phyloP scores from a whole-genome alignment of 2,797 vertebrate species.

The Xyrichtys novacula region DNA sequence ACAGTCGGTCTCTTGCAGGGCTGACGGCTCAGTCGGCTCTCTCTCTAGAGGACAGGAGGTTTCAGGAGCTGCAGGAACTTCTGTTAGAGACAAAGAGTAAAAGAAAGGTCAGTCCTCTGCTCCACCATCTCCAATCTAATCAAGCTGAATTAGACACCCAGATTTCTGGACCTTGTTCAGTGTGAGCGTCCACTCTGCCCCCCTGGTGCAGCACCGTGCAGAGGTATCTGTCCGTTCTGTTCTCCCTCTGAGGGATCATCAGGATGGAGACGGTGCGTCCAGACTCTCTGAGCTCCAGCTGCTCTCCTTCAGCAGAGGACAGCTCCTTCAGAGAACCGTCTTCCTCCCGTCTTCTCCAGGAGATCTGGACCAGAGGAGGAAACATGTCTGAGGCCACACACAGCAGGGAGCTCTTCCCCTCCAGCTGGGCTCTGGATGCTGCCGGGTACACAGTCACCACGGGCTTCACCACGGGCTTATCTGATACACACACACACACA shows the following conservation, averaged over 20 bases:
- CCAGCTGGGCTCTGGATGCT: constrained; percentile 15
- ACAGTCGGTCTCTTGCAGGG: no score
- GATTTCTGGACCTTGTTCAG: constrained; percentile 12
- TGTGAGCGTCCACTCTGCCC: not conserved
- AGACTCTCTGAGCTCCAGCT: constrained; percentile 25
- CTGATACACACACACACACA: no score
- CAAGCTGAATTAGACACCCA: no score
- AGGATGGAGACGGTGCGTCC: constrained; percentile 9
- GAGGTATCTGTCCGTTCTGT: no score
- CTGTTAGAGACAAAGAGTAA: constrained; percentile 1
- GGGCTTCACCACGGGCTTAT: not conserved
- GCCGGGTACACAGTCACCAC: constrained; percentile 48
- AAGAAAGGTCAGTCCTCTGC: not conserved
- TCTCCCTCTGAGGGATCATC: no score
- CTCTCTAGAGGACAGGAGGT: no score
- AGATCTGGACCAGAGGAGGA: constrained; percentile 49
- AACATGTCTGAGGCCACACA: constrained; percentile 55
- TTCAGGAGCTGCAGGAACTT: not conserved
- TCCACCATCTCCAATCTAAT: not conserved
- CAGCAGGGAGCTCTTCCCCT: constrained; percentile 35
- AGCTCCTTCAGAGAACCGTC: not conserved
- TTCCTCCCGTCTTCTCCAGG: constrained; percentile 42
- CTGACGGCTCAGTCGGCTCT: no score
- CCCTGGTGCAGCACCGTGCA: constrained; percentile 33
- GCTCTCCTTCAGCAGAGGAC: constrained; percentile 1